Percentiles rank a stretch among this genome's conserved stretches.
Conservation (phyloP, 2,888 invertebrate species). For the Disparrhopalites patrizii region DNA sequence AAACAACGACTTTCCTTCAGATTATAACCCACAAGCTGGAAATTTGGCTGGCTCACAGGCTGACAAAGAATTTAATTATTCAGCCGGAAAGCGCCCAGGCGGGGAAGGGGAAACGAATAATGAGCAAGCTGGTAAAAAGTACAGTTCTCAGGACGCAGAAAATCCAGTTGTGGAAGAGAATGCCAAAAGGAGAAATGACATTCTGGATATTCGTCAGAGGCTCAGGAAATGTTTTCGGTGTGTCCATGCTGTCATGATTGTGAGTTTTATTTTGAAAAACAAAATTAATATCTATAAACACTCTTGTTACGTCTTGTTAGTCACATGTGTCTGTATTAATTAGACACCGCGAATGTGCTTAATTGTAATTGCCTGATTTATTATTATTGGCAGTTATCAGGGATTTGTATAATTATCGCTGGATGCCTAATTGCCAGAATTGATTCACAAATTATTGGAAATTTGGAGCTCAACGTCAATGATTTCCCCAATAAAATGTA, state of each 20-base stretch:
- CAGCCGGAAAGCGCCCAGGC: too few relatives aligned
- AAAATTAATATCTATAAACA: too few relatives aligned
- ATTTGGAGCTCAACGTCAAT: constrained; percentile 1
- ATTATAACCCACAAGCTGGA: too few relatives aligned
- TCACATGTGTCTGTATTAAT: too few relatives aligned
- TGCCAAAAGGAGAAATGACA: neutral
- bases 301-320: too few relatives aligned
- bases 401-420: neutral
- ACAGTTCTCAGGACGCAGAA: neutral
- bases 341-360: too few relatives aligned
- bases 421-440: neutral
- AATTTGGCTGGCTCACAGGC: too few relatives aligned
- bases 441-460: neutral
- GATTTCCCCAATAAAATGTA: constrained; percentile 1
- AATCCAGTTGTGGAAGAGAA: neutral
- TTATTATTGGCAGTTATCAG: neutral
- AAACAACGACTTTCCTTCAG: too few relatives aligned
- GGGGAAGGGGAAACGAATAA: too few relatives aligned
- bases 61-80: too few relatives aligned
- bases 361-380: neutral
- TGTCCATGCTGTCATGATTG: neutral
- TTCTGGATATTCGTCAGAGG: neutral
- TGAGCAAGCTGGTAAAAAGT: neutral
- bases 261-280: neutral
- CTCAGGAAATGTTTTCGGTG: neutral